Percentiles rank a stretch among this genome's conserved stretches.
Conservation (phyloP, 2,797 vertebrate genomes). For the Ispidina lecontei region DNA sequence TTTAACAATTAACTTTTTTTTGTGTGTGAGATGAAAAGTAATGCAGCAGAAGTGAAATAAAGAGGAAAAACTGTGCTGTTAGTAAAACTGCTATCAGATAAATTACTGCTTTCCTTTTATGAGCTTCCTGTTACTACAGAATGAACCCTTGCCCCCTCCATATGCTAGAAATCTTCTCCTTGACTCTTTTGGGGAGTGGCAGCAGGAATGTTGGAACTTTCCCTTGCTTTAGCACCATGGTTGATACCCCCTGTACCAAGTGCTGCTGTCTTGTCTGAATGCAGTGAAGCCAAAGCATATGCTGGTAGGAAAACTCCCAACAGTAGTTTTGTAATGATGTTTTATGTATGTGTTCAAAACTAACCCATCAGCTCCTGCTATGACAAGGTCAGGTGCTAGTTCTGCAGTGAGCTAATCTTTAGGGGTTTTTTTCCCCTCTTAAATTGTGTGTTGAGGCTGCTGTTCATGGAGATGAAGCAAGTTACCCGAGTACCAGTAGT, state of each 20-base stretch:
- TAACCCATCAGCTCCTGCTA: not conserved
- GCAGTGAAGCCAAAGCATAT: not conserved
- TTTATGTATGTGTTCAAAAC: not conserved
- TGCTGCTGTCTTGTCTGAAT: not conserved
- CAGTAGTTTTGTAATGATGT: not conserved
- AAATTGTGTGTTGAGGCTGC: not conserved
- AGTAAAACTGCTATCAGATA: conserved; percentile 29
- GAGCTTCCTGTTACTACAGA: not conserved
- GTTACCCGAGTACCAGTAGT: not conserved
- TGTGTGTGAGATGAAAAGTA: not conserved
- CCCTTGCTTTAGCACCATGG: not conserved
- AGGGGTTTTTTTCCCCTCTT: no score
- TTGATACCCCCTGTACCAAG: not conserved
- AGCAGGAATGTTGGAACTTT: not conserved
- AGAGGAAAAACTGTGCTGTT: conserved; percentile 12
- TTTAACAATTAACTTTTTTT: conserved; percentile 55
- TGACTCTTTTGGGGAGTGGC: not conserved
- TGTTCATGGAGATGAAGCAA: not conserved
- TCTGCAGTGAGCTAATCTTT: not conserved
- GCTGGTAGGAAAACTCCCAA: not conserved
- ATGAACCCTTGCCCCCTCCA: not conserved
- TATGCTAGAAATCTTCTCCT: not conserved
- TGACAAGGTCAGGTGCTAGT: not conserved
- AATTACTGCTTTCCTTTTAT: conserved; percentile 12
- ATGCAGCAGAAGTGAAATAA: conserved; percentile 1